phyloP scores from a whole-genome alignment of 2,888 invertebrate species.

The Eupithecia abbreviata region DNA sequence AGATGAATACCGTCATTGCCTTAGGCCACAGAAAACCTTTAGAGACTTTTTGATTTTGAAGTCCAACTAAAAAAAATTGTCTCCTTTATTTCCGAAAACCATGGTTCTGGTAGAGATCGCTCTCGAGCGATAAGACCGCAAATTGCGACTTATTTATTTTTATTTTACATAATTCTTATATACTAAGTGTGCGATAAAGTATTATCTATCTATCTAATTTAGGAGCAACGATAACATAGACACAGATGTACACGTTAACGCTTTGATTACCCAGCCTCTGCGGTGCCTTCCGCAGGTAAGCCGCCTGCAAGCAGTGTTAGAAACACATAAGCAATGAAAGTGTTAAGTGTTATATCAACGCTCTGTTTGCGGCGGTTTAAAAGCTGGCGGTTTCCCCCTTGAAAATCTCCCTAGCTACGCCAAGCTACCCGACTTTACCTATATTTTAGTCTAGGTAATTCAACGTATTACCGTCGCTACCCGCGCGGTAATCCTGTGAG shows the following conservation, averaged over 20 bases:
- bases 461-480: slow-evolving; percentile 25
- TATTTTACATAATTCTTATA: too few species aligned
- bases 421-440: neutral
- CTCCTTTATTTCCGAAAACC: too few species aligned
- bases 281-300: too few species aligned
- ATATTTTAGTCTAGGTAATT: slow-evolving; percentile 5
- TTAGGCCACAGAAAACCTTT: neutral
- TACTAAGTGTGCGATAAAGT: too few species aligned
- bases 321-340: neutral
- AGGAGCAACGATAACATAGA: neutral
- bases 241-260: too few species aligned
- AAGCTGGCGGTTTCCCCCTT: neutral
- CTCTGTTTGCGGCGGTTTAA: neutral
- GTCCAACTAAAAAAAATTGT: neutral
- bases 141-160: too few species aligned
- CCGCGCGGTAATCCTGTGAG: slow-evolving; percentile 25
- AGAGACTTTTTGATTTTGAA: neutral
- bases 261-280: too few species aligned
- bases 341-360: neutral
- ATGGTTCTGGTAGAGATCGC: too few species aligned
- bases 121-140: too few species aligned
- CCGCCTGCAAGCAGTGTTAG: neutral
- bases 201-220: neutral
- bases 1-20: neutral
- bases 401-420: neutral